A percentile compares a stretch with the other conserved stretches of the same genome.
Conservation (phyloP, 2,113 vertebrate species). For the Pelusios castaneus region DNA sequence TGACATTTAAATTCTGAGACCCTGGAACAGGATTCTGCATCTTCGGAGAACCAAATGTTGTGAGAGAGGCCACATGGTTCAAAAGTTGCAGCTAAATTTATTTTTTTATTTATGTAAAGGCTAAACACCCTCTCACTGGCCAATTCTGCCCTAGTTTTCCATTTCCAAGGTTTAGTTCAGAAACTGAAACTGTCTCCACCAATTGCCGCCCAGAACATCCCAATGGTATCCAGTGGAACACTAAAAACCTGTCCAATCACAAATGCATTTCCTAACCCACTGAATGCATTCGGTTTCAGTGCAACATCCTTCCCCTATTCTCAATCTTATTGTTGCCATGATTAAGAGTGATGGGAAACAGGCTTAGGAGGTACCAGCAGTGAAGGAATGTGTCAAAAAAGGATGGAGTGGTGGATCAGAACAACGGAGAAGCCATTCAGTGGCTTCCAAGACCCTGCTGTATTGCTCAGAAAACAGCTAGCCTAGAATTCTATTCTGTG, state of each 20-base stretch:
- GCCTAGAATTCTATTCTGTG: too few relatives aligned
- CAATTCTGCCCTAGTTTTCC: neutral
- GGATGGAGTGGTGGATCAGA: neutral
- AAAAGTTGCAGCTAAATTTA: neutral
- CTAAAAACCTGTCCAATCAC: neutral
- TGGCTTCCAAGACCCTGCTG: neutral
- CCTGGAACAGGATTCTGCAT: neutral
- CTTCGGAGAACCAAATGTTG: neutral
- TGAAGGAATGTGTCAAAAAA: neutral
- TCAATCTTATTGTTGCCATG: neutral
- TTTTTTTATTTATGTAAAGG: neutral
- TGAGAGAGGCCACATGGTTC: neutral
- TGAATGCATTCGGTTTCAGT: neutral
- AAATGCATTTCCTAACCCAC: neutral
- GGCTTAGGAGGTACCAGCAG: neutral
- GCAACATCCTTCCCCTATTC: neutral
- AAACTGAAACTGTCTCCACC: neutral
- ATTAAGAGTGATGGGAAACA: neutral
- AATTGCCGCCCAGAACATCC: neutral
- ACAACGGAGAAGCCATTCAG: neutral
- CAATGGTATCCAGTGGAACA: neutral
- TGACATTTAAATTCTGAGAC: neutral
- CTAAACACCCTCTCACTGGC: neutral
- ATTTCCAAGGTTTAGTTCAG: neutral
- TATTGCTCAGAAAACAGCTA: neutral